phyloP scores from a whole-genome alignment of 1,140 invertebrate genomes.

The Aphelenchoides fujianensis region DNA sequence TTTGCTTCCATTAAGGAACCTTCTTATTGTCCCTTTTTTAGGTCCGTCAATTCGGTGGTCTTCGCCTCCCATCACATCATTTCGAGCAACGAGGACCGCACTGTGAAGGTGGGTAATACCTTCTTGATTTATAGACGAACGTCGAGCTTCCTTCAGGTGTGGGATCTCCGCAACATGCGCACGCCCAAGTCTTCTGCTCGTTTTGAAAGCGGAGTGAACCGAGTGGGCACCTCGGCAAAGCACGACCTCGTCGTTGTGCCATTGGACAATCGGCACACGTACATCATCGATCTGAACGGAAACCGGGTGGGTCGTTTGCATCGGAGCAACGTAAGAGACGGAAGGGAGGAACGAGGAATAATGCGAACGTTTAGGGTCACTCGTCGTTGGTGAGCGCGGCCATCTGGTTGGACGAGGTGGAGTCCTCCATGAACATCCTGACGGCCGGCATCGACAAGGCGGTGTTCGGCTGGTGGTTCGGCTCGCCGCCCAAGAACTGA shows the following conservation, averaged over 20 bases:
- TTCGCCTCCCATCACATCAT: slow-evolving; percentile 95
- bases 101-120: slow-evolving; percentile 76
- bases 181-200: slow-evolving; percentile 88
- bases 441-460: slow-evolving; percentile 91
- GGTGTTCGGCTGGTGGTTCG: slow-evolving; percentile 86
- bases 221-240: slow-evolving; percentile 74
- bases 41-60: slow-evolving; percentile 90
- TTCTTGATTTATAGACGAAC: neutral
- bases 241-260: slow-evolving; percentile 86
- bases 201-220: slow-evolving; percentile 86
- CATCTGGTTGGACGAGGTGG: slow-evolving; percentile 81
- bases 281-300: slow-evolving; percentile 88
- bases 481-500: slow-evolving; percentile 5
- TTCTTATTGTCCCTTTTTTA: slow-evolving; percentile 64
- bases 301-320: slow-evolving; percentile 81
- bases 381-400: slow-evolving; percentile 88
- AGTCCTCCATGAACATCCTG: slow-evolving; percentile 75
- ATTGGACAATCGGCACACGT: slow-evolving; percentile 90
- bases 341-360: slow-evolving; percentile 19
- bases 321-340: slow-evolving; percentile 66
- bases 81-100: slow-evolving; percentile 91
- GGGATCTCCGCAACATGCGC: slow-evolving; percentile 84
- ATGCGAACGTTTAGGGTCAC: slow-evolving; percentile 73
- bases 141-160: slow-evolving; percentile 50
- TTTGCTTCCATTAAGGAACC: slow-evolving; percentile 25